Percentiles rank a stretch among this genome's conserved stretches.
Conservation (phyloP, 2,888 invertebrate genomes). For the Hirtodrosophila duncani region DNA sequence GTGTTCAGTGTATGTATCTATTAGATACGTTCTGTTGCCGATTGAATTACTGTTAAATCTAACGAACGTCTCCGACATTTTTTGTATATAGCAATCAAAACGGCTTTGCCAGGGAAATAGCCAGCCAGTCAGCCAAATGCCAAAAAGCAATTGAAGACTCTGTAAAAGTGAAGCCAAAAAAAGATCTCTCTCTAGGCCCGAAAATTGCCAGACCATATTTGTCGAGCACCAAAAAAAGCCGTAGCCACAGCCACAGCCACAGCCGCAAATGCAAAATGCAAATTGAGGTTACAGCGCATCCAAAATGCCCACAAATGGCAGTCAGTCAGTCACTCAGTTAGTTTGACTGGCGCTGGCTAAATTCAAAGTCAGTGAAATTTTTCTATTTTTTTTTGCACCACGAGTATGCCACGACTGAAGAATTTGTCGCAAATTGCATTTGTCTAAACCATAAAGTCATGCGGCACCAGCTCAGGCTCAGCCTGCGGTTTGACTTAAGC, state of each 20-base stretch:
- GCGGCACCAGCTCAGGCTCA: constrained; percentile 23
- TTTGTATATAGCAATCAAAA: constrained; percentile 46
- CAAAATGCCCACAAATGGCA: constrained; percentile 50
- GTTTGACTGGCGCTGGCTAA: too few species aligned
- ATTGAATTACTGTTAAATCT: constrained; percentile 58
- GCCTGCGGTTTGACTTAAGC: constrained; percentile 40
- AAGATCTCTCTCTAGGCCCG: constrained; percentile 3
- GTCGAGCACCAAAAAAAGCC: too few species aligned
- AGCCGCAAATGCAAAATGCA: constrained; percentile 45
- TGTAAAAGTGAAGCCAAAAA: constrained; percentile 50
- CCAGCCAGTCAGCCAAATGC: too few species aligned
- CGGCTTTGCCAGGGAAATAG: too few species aligned
- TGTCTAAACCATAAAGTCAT: constrained; percentile 18
- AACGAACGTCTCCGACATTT: constrained; percentile 16
- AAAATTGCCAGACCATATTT: constrained; percentile 13
- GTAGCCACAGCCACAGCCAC: too few species aligned
- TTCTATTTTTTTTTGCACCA: constrained; percentile 7
- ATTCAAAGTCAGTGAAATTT: constrained; percentile 39
- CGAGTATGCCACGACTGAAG: constrained; percentile 16
- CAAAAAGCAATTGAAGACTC: constrained; percentile 62
- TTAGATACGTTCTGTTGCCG: constrained; percentile 57
- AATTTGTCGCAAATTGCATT: constrained; percentile 64
- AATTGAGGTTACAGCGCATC: constrained; percentile 53
- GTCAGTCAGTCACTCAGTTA: constrained; percentile 2
- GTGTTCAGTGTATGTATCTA: constrained; percentile 36